phyloP scores from a whole-genome alignment of 2,113 vertebrate genomes.

The Antechinus stuartii region DNA sequence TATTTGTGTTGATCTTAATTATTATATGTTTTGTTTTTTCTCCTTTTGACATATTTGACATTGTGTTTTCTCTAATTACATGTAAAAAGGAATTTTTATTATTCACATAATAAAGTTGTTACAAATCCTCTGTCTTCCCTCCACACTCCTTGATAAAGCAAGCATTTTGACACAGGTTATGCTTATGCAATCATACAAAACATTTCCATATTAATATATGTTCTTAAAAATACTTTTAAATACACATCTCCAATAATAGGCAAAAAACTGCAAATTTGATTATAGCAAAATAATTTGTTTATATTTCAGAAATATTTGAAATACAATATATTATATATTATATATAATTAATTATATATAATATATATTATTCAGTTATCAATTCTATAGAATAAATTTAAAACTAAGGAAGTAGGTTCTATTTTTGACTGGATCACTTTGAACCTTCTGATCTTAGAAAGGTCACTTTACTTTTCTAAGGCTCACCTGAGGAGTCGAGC shows the following conservation, averaged over 20 bases:
- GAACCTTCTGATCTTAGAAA: neutral
- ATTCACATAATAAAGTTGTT: neutral
- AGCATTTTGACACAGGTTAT: neutral
- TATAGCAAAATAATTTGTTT: constrained; percentile 20
- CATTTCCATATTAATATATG: neutral
- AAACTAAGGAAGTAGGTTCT: neutral
- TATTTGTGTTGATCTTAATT: constrained; percentile 21
- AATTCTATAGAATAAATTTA: neutral
- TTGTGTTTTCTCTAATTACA: neutral
- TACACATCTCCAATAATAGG: neutral
- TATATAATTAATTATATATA: no score
- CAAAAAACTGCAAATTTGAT: constrained; percentile 1
- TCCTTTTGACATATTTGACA: neutral
- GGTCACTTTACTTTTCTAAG: neutral
- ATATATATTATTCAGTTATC: neutral
- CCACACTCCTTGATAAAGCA: neutral
- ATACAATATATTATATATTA: neutral
- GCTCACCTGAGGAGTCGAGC: neutral
- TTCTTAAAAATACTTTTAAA: constrained; percentile 30
- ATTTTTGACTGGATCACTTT: neutral
- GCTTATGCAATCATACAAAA: neutral
- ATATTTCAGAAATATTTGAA: constrained; percentile 9
- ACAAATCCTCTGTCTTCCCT: neutral
- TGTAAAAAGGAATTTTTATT: neutral
- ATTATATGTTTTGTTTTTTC: neutral